These are phyloP conservation scores for Psix sp. DNA, from an alignment of 1,140 invertebrate genomes.

Conservation along the genomic window DNA sequence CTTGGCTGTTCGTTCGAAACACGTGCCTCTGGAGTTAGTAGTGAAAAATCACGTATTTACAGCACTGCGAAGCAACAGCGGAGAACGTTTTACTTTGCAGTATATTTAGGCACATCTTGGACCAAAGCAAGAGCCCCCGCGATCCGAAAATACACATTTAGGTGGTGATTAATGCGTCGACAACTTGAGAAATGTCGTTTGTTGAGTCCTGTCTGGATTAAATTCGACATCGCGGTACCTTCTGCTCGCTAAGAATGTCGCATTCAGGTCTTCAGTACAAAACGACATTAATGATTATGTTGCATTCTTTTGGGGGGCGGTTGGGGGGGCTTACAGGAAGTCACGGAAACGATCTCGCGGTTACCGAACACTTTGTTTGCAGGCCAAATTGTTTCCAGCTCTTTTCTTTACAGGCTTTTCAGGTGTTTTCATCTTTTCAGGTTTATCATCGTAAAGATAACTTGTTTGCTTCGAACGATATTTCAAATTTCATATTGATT, in stretches of 20 bases:
- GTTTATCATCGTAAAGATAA: conserved; percentile 58
- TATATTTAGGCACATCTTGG: conserved; percentile 74
- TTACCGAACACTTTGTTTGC: conserved; percentile 63
- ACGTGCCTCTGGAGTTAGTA: conserved; percentile 36
- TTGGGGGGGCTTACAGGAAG: conserved; percentile 65
- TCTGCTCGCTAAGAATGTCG: background rate
- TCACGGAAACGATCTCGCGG: conserved; percentile 64
- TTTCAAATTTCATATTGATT: too few species aligned
- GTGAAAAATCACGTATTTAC: conserved; percentile 71
- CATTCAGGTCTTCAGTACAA: conserved; percentile 63
- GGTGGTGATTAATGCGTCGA: too few species aligned
- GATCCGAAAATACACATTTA: conserved; percentile 57
- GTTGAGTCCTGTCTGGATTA: too few species aligned
- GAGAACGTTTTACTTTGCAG: conserved; percentile 71
- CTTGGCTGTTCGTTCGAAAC: background rate
- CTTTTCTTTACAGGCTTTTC: conserved; percentile 76
- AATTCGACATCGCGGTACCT: too few species aligned
- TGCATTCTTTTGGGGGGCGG: conserved; percentile 39
- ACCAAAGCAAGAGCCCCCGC: conserved; percentile 66
- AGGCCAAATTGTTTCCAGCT: conserved; percentile 71
- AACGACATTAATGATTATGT: conserved; percentile 31
- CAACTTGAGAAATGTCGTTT: too few species aligned
- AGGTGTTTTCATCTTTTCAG: conserved; percentile 73
- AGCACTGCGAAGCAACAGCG: conserved; percentile 68
- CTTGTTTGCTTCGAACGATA: too few species aligned